A percentile compares a stretch with the other conserved stretches of the same genome.
Evolutionary conservation across 2,888 invertebrate genomes (phyloP).

Genomic region (Philopedon plagiatum): DNA sequence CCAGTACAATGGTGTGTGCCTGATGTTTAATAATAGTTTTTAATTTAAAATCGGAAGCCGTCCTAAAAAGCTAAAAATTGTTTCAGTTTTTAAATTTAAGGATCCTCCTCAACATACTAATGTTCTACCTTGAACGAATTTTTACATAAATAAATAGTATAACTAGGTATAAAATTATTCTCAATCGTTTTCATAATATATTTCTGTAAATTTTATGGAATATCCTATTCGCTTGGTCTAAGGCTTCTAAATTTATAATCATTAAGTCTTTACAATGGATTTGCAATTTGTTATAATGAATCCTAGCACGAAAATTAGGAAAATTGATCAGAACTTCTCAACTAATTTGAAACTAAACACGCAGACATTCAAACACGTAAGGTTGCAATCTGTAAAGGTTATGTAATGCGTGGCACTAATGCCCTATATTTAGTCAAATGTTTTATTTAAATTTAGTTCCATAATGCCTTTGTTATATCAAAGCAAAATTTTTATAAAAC

Average conservation of each 20-base stretch:
- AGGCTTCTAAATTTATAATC: conserved; percentile 12
- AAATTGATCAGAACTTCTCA: conserved; percentile 48
- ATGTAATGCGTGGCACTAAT: conserved; percentile 42
- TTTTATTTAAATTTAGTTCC: conserved; percentile 35
- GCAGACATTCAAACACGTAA: conserved; percentile 45
- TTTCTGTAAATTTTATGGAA: no score
- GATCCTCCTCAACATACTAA: no score
- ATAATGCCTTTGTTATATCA: conserved; percentile 5
- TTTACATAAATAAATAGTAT: no score
- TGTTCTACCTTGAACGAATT: no score
- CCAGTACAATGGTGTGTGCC: no score
- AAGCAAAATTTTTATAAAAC: no score
- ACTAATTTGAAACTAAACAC: conserved; percentile 46
- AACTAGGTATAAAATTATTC: no score
- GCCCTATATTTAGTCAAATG: conserved; percentile 39
- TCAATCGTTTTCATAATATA: no score
- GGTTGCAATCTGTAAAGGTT: conserved; percentile 47
- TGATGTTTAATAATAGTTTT: no score
- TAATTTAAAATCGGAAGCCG: no score
- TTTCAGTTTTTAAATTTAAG: no score
- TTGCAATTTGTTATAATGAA: conserved; percentile 44
- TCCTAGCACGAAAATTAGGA: conserved; percentile 47
- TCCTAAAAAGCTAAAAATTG: no score
- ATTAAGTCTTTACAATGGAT: conserved; percentile 28
- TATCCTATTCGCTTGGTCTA: not conserved